phyloP scores from a whole-genome alignment of 2,888 invertebrate species.

The Allophyes oxyacanthae region DNA sequence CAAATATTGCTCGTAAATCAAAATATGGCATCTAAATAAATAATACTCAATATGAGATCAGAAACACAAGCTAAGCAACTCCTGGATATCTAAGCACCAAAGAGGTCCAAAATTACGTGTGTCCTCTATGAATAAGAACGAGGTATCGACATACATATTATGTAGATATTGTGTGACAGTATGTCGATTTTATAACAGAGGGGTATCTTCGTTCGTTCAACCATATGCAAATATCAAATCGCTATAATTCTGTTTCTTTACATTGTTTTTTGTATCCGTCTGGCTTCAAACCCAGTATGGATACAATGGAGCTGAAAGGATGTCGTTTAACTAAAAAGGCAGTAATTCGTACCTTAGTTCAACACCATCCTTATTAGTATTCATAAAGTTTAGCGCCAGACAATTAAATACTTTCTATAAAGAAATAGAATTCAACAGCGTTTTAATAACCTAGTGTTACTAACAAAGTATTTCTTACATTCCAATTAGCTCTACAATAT shows the following conservation, averaged over 20 bases:
- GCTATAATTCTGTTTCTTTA: conserved; percentile 22
- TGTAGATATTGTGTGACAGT: conserved; percentile 19
- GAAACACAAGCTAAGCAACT: conserved; percentile 81
- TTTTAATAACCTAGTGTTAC: conserved; percentile 27
- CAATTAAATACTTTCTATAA: conserved; percentile 5
- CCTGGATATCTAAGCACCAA: conserved; percentile 76
- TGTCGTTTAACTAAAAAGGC: neutral
- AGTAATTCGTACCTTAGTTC: neutral
- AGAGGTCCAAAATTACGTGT: conserved; percentile 63
- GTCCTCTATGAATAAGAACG: conserved; percentile 40
- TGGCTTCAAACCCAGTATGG: neutral
- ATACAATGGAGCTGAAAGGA: conserved; percentile 3
- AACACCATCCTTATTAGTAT: conserved; percentile 3
- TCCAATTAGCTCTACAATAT: conserved; percentile 69
- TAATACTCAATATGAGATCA: conserved; percentile 89
- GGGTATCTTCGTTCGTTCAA: conserved; percentile 33
- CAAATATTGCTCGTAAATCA: conserved; percentile 79
- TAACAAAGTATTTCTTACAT: conserved; percentile 43
- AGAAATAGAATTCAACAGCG: conserved; percentile 32
- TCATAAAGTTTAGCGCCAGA: neutral
- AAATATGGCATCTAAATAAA: conserved; percentile 89
- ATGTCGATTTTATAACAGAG: conserved; percentile 32
- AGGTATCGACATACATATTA: conserved; percentile 36
- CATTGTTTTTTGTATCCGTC: neutral
- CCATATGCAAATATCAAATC: conserved; percentile 31